Conservation (phyloP, 1,140 invertebrate species). For the Phocides pigmalion region DNA sequence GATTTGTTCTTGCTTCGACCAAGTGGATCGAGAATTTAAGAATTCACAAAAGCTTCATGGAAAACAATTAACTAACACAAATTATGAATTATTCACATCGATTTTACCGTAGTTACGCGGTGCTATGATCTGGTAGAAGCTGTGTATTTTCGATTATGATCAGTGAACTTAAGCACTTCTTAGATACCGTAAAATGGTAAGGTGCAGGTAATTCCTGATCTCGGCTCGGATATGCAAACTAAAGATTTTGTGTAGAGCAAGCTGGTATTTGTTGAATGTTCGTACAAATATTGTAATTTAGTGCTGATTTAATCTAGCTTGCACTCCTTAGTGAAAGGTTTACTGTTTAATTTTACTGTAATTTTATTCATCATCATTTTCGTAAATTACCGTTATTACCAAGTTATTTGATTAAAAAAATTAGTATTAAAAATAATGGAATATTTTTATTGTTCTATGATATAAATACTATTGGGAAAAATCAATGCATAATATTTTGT, state of each 20-base stretch:
- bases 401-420: too few species aligned
- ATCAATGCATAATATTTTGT: too few species aligned
- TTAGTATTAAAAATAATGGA: too few species aligned
- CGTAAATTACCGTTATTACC: too few species aligned
- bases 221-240: slow-evolving; percentile 24
- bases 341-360: too few species aligned
- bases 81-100: slow-evolving; percentile 26
- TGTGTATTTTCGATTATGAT: slow-evolving; percentile 29
- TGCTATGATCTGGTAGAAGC: slow-evolving; percentile 11
- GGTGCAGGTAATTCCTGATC: slow-evolving; percentile 26
- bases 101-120: slow-evolving; percentile 17
- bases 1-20: not conserved
- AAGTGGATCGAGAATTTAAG: not conserved
- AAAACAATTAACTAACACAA: slow-evolving; percentile 13
- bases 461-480: too few species aligned
- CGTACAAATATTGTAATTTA: slow-evolving; percentile 25
- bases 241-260: slow-evolving; percentile 22
- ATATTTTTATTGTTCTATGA: too few species aligned
- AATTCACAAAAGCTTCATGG: not conserved
- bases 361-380: too few species aligned
- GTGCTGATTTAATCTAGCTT: slow-evolving; percentile 15
- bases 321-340: not conserved
- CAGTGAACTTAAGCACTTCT: slow-evolving; percentile 13
- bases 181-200: slow-evolving; percentile 29
- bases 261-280: slow-evolving; percentile 23